These are phyloP conservation scores for Diceros bicornis DNA, from an alignment of 2,797 vertebrate genomes.

Conservation along the genomic window DNA sequence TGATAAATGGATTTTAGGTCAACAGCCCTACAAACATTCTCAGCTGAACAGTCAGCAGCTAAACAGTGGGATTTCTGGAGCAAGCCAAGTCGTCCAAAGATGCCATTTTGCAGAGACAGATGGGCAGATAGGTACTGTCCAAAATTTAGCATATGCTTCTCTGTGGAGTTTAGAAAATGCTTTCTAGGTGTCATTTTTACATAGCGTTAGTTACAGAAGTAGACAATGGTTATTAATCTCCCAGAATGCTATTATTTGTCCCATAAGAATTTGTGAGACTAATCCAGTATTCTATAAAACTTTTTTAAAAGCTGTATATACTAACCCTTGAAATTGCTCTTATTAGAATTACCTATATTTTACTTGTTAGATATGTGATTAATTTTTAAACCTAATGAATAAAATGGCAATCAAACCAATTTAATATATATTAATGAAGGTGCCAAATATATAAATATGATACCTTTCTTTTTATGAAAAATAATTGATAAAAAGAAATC, in stretches of 20 bases:
- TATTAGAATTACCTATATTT: neutral
- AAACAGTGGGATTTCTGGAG: slow-evolving; percentile 43
- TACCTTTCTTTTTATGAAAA: neutral
- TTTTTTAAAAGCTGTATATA: neutral
- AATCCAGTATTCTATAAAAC: neutral
- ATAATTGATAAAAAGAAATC: neutral
- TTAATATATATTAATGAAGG: neutral
- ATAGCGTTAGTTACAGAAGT: slow-evolving; percentile 49
- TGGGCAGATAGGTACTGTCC: slow-evolving; percentile 59
- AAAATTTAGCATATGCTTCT: slow-evolving; percentile 74
- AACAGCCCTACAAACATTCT: slow-evolving; percentile 30
- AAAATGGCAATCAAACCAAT: neutral
- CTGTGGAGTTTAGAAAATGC: slow-evolving; percentile 53
- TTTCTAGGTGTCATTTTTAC: slow-evolving; percentile 68
- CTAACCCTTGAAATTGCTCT: neutral
- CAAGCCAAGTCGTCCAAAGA: slow-evolving; percentile 54
- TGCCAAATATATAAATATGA: neutral
- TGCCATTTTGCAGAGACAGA: slow-evolving; percentile 70
- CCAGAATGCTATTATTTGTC: neutral
- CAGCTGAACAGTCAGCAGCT: neutral
- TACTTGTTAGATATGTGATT: neutral
- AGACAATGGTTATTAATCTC: slow-evolving; percentile 63
- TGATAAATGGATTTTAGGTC: slow-evolving; percentile 74
- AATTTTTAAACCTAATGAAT: neutral
- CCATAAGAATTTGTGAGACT: neutral